Conservation (phyloP, 2,888 invertebrate genomes). For the Andrena praecox region DNA sequence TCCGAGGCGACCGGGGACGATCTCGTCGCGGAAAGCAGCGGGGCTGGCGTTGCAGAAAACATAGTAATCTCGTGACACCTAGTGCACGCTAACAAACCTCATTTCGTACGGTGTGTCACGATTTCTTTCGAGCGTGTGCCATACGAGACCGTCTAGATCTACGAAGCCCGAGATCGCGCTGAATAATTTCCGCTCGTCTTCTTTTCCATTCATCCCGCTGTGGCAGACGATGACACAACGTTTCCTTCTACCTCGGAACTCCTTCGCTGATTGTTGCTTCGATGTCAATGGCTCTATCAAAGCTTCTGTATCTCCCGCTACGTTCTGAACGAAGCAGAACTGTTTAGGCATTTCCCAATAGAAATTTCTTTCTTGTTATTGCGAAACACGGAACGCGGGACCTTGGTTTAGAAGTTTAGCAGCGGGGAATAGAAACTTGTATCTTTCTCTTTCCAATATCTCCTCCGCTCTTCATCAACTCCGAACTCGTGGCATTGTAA, state of each 20-base stretch:
- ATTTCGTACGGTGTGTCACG: conserved; percentile 53
- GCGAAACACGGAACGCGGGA: too few relatives aligned
- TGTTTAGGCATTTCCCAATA: not conserved
- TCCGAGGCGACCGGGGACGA: conserved; percentile 4
- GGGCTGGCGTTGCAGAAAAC: conserved; percentile 49
- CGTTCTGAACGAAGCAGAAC: not conserved
- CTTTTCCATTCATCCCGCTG: conserved; percentile 26
- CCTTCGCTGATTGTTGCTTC: conserved; percentile 8
- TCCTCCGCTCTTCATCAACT: not conserved
- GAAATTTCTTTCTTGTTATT: too few relatives aligned
- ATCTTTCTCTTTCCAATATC: too few relatives aligned
- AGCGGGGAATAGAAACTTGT: too few relatives aligned
- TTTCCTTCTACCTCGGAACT: conserved; percentile 16
- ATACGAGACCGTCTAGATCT: conserved; percentile 2
- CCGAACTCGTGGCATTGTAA: not conserved
- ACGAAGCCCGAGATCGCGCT: conserved; percentile 21
- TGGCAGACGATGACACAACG: conserved; percentile 47
- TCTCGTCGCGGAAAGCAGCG: conserved; percentile 33
- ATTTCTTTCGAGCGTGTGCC: conserved; percentile 57
- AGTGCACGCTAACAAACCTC: conserved; percentile 65
- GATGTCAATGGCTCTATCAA: conserved; percentile 42
- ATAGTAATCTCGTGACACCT: conserved; percentile 67
- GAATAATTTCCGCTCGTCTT: conserved; percentile 48
- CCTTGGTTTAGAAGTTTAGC: too few relatives aligned
- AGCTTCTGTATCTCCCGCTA: not conserved